Evolutionary conservation across 1,140 invertebrate genomes (phyloP).

Genomic region (Halictus rubicundus): DNA sequence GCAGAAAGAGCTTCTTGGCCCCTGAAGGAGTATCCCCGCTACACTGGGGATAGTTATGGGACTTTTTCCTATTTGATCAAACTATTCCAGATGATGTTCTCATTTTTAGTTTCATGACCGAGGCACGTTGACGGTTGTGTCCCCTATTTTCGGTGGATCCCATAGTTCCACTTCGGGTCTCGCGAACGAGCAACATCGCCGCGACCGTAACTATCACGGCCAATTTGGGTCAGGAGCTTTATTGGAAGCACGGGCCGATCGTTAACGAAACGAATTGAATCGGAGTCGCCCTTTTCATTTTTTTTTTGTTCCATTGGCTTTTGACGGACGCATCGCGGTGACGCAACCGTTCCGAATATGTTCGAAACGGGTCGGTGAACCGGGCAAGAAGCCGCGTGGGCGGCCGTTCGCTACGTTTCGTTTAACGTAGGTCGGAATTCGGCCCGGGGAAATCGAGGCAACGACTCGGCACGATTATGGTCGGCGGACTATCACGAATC

Average conservation of each 20-base stretch:
- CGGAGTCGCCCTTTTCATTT: slow-evolving; percentile 28
- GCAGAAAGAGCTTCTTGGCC: no score
- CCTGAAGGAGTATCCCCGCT: no score
- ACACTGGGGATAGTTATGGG: no score
- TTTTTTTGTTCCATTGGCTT: slow-evolving; percentile 9
- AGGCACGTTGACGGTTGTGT: no score
- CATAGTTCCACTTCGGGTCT: no score
- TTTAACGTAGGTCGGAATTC: slow-evolving; percentile 40
- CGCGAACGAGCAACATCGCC: not conserved
- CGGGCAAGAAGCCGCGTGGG: not conserved
- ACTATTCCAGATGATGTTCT: no score
- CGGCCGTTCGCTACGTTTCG: slow-evolving; percentile 25
- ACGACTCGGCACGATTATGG: not conserved
- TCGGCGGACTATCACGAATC: not conserved
- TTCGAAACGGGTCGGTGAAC: slow-evolving; percentile 39
- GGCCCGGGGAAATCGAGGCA: not conserved
- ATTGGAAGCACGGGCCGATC: slow-evolving; percentile 60
- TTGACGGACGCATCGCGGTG: slow-evolving; percentile 43
- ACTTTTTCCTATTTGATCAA: no score
- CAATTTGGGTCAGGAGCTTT: slow-evolving; percentile 72
- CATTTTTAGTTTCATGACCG: no score
- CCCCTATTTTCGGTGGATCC: no score
- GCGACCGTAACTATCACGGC: slow-evolving; percentile 46
- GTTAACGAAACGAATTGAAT: slow-evolving; percentile 62
- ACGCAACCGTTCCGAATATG: slow-evolving; percentile 51